Conservation (phyloP, 2,797 vertebrate genomes). For the Amblyopsis hoosieri region DNA sequence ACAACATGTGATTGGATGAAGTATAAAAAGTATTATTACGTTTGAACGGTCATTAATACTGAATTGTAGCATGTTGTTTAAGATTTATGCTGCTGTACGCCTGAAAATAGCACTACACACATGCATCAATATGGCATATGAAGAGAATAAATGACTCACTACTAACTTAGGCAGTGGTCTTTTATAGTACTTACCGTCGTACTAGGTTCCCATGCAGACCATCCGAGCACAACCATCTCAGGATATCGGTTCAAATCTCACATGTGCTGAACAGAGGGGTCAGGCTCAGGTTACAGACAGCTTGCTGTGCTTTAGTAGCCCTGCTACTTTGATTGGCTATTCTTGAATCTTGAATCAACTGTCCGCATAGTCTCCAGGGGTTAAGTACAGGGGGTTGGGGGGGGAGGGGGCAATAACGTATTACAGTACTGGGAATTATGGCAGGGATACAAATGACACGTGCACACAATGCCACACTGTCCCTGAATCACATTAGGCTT, state of each 20-base stretch:
- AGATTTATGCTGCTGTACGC: no score
- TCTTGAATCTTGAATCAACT: constrained; percentile 43
- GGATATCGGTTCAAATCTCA: constrained; percentile 21
- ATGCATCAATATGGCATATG: no score
- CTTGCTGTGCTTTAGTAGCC: constrained; percentile 34
- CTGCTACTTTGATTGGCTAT: constrained; percentile 34
- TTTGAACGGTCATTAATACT: no score
- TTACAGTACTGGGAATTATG: constrained; percentile 57
- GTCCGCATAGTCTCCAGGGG: constrained; percentile 26
- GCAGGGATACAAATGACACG: constrained; percentile 54
- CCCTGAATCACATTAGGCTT: constrained; percentile 50
- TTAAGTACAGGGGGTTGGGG: constrained; percentile 31
- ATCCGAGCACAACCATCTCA: not conserved
- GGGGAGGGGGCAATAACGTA: constrained; percentile 51
- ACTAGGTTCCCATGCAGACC: no score
- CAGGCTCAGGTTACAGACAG: constrained; percentile 16
- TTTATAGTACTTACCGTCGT: no score
- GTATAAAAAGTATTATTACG: no score
- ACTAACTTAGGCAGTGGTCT: no score
- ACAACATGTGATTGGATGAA: no score
- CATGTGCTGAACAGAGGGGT: constrained; percentile 15
- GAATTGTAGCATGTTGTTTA: no score
- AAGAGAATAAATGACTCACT: no score
- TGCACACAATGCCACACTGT: constrained; percentile 8
- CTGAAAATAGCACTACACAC: no score